Conservation (phyloP, 2,888 invertebrate genomes). For the Orchesella flavescens region DNA sequence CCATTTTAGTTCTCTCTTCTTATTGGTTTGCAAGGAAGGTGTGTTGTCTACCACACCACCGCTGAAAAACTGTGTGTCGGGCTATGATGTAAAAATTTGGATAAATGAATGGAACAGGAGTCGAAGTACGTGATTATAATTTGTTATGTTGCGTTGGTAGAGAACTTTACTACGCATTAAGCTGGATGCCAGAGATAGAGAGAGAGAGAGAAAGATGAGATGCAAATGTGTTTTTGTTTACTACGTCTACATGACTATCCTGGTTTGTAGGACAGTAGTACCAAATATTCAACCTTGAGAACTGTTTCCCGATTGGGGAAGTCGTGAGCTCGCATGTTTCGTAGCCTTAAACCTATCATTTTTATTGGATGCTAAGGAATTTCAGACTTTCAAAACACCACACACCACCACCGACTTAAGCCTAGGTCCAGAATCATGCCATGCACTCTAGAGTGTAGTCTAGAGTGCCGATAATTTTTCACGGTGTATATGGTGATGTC, state of each 20-base stretch:
- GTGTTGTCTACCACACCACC: slow-evolving; percentile 17
- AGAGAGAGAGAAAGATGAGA: background rate
- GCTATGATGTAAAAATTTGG: background rate
- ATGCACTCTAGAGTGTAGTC: background rate
- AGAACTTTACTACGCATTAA: slow-evolving; percentile 10
- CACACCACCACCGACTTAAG: background rate
- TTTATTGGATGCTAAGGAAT: slow-evolving; percentile 13
- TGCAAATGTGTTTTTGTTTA: background rate
- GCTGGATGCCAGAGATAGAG: background rate
- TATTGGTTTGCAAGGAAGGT: slow-evolving; percentile 24
- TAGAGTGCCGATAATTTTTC: no score
- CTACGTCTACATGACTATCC: background rate
- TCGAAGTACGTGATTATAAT: background rate
- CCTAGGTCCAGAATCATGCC: background rate
- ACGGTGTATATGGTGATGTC: background rate
- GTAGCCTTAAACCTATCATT: background rate
- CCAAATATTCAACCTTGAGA: slow-evolving; percentile 19
- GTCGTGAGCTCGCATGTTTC: slow-evolving; percentile 29
- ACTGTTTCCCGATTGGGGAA: slow-evolving; percentile 38
- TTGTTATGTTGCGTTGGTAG: background rate
- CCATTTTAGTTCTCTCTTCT: background rate
- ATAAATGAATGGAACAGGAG: slow-evolving; percentile 11
- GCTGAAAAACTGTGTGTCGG: background rate
- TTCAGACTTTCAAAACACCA: no score
- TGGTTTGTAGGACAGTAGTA: slow-evolving; percentile 3